A percentile compares a stretch with the other conserved stretches of the same genome.
These are phyloP conservation scores for Pantala flavescens DNA, from an alignment of 1,140 invertebrate species.

Conservation along the genomic window DNA sequence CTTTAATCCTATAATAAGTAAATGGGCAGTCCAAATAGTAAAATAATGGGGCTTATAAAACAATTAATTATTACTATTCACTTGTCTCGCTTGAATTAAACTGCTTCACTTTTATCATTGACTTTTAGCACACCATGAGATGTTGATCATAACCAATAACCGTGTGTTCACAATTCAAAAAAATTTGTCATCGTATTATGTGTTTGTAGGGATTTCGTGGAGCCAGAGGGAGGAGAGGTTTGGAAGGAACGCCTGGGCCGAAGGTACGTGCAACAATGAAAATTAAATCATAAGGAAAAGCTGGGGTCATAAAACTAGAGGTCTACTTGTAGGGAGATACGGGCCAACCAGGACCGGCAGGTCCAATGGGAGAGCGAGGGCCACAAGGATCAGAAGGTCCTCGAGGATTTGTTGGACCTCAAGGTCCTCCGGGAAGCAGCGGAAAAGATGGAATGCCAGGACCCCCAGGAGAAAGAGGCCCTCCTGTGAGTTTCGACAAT, in stretches of 20 bases:
- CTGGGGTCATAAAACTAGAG: no score
- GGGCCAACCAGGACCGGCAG: constrained; percentile 56
- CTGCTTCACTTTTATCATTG: no score
- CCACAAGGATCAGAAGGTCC: constrained; percentile 50
- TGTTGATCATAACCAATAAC: no score
- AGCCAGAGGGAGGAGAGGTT: constrained; percentile 15
- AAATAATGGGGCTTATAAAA: no score
- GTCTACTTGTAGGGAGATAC: constrained; percentile 47
- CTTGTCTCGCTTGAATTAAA: no score
- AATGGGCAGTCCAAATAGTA: no score
- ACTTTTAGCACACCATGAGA: no score
- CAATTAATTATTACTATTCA: no score
- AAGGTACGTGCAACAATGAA: no score
- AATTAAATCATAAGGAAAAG: no score
- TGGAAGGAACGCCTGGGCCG: constrained; percentile 37
- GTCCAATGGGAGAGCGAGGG: constrained; percentile 51
- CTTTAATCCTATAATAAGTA: no score
- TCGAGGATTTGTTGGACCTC: constrained; percentile 49
- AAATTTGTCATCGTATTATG: not conserved
- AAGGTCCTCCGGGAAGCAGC: constrained; percentile 47
- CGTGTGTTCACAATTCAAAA: no score
- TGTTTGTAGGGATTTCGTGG: constrained; percentile 11
- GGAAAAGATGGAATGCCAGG: constrained; percentile 60
- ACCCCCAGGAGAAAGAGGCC: constrained; percentile 36
- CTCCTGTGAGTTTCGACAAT: constrained; percentile 34